phyloP scores from a whole-genome alignment of 2,113 vertebrate genomes.

The Cheilinus undulatus region DNA sequence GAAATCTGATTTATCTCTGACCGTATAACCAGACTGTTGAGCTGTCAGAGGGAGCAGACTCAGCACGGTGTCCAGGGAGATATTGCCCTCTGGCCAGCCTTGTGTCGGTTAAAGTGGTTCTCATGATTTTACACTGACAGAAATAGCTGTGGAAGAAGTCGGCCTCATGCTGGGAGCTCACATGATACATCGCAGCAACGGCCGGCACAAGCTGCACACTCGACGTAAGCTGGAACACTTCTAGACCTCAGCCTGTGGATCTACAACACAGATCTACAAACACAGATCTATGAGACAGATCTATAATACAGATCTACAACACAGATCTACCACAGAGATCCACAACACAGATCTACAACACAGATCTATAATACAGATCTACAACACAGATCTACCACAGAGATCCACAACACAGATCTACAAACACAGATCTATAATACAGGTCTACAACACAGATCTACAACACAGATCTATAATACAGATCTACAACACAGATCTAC shows the following conservation, averaged over 20 bases:
- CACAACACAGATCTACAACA: too few species aligned
- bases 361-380: too few species aligned
- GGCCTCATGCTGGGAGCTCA: conserved; percentile 60
- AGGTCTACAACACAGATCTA: too few species aligned
- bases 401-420: too few species aligned
- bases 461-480: too few species aligned
- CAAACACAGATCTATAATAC: too few species aligned
- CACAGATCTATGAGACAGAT: too few species aligned
- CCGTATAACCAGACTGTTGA: conserved; percentile 21
- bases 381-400: too few species aligned
- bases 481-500: too few species aligned
- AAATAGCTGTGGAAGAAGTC: conserved; percentile 64
- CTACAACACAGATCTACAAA: neutral
- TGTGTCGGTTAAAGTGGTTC: conserved; percentile 65
- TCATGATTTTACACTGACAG: conserved; percentile 70
- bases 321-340: too few species aligned
- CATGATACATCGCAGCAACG: conserved; percentile 43
- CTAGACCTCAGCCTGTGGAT: conserved; percentile 45
- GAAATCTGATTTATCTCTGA: conserved; percentile 43
- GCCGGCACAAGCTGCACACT: conserved; percentile 28
- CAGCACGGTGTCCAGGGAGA: conserved; percentile 17
- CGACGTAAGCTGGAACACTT: conserved; percentile 34
- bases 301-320: too few species aligned
- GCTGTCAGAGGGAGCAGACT: conserved; percentile 29
- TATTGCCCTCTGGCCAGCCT: conserved; percentile 48